Base-by-base conservation (phyloP, 2,888 invertebrate species). In the Geophilus truncorum region DNA sequence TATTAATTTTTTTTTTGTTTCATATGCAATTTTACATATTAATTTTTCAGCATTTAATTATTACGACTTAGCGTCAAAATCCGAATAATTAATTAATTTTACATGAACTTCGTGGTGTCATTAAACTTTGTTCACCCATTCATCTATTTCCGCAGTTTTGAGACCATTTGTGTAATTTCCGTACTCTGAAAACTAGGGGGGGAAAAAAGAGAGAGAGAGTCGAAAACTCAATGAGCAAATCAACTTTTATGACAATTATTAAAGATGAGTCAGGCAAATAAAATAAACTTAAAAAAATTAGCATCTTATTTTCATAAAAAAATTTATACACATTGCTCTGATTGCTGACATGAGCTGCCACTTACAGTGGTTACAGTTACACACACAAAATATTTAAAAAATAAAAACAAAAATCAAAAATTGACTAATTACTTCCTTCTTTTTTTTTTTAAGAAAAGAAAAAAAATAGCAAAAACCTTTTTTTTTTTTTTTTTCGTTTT, bases 261-360 rank as follows among this genome's bases (percentile, higher is more conserved):
- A 62, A 62, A 28, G 62, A 25, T 62, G 62, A 62, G 62, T 28
- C 62, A n/a, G 62, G 15, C 12, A 62, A 23, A 62, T 25, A 15
- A 62, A 62, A 62, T 23, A 23, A 62, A 62, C 62, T 62, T 25
- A 62, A 28, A 62, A 62, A 23, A 62, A 25, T 62, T 62, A 62
- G 62, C 62, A 62, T 62, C 62, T 62, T 23, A 57, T 57, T 62
- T 62, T 15, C 7, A 7, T 25, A 10, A 62, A 62, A 57, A 62
- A 62, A 62, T 62, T 1, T 62, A 62, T 62, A 62, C 62, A 62
- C 62, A 45, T 18, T 25, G 25, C 28, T 62, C 62, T 7, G 62
- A 62, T 62, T 62, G 62, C 62, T 62, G 62, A 62, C 62, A 57
- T 62, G 62, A 62, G 62, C 62, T 62, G 62, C 62, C 62, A 62